phyloP scores from a whole-genome alignment of 2,113 vertebrate species.

The Salvator merianae region DNA sequence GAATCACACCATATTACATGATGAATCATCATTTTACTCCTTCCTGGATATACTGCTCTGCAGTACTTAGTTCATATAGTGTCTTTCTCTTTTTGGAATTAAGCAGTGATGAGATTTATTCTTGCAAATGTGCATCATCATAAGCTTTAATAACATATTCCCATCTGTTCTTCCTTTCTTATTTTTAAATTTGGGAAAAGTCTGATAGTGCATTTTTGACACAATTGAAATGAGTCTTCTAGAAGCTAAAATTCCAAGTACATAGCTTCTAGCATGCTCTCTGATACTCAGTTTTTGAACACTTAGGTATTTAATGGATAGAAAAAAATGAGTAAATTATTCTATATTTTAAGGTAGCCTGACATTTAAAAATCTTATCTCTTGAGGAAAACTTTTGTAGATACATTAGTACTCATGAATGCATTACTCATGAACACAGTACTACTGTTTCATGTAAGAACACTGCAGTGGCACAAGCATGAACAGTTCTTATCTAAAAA shows the following conservation, averaged over 20 bases:
- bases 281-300: background rate
- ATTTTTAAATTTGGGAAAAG: fast-evolving
- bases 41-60: conserved; percentile 58
- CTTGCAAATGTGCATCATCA: background rate
- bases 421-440: too few relatives aligned
- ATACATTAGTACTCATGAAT: background rate
- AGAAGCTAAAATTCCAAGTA: conserved; percentile 16
- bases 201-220: background rate
- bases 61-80: conserved; percentile 59
- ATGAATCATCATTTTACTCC: conserved; percentile 67
- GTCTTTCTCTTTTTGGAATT: background rate
- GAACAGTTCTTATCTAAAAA: background rate
- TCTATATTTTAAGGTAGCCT: background rate
- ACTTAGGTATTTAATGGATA: fast-evolving
- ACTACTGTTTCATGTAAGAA: background rate
- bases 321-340: background rate
- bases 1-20: conserved; percentile 47
- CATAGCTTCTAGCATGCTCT: background rate
- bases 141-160: conserved; percentile 12
- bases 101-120: background rate
- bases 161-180: background rate
- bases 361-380: background rate
- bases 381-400: background rate
- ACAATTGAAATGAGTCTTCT: background rate
- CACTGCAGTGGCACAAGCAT: background rate